A percentile compares a stretch with the other conserved stretches of the same genome.
Evolutionary conservation across 2,888 invertebrate genomes (phyloP).

Genomic region (Acanthosoma haemorrhoidale): DNA sequence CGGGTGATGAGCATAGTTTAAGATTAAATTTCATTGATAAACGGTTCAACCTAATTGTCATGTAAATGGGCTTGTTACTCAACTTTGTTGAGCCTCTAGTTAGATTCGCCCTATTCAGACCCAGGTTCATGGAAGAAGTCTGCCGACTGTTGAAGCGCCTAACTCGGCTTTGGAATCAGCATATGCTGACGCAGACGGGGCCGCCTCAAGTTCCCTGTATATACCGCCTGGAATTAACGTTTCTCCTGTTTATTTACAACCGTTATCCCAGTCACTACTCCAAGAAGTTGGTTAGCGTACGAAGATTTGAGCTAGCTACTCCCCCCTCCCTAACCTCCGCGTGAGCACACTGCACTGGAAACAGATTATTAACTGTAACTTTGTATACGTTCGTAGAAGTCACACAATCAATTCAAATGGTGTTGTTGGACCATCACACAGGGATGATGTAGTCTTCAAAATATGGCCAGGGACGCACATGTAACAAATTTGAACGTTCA

Average conservation of each 20-base stretch:
- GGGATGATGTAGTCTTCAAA: no score
- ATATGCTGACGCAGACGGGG: background rate
- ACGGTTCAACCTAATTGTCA: background rate
- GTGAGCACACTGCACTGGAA: no score
- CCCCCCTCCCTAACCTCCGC: no score
- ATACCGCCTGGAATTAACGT: background rate
- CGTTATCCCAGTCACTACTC: background rate
- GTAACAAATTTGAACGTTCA: no score
- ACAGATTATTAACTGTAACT: no score
- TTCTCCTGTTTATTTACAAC: background rate
- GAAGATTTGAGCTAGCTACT: background rate
- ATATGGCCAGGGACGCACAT: no score
- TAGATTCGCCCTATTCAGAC: slow-evolving; percentile 15
- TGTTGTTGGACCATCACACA: no score
- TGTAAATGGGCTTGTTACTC: slow-evolving; percentile 21
- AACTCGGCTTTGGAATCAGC: background rate
- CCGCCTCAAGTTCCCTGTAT: background rate
- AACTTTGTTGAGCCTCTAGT: background rate
- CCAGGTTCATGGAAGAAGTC: slow-evolving; percentile 8
- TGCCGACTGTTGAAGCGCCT: background rate
- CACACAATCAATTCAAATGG: no score
- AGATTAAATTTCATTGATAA: slow-evolving; percentile 18
- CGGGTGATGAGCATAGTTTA: background rate
- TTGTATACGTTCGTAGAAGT: no score
- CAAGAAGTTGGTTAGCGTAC: background rate